Evolutionary conservation across 1,140 invertebrate species (phyloP).

Genomic region (Cyrtorhinus lividipennis): DNA sequence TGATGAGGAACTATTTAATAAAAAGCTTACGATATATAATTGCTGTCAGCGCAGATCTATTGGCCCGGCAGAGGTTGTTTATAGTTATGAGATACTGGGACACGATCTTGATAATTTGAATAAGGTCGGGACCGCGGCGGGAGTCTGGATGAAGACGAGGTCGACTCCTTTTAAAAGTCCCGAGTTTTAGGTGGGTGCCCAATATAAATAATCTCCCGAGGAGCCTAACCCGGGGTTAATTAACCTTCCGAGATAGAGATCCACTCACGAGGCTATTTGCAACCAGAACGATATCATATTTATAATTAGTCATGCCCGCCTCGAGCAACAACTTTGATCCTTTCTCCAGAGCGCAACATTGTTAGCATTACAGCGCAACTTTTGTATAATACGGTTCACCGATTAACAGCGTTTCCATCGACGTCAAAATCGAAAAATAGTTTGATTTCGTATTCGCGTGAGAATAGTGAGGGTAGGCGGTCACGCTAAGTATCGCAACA

Average conservation of each 20-base stretch:
- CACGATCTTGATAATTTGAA: constrained; percentile 10
- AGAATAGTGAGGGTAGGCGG: too few relatives aligned
- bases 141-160: background rate
- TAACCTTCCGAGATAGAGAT: constrained; percentile 4
- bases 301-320: constrained; percentile 7
- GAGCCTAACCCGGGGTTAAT: background rate
- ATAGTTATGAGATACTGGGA: constrained; percentile 6
- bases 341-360: background rate
- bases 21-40: background rate
- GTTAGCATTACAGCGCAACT: too few relatives aligned
- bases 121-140: background rate
- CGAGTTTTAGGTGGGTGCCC: background rate
- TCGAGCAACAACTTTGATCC: background rate
- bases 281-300: constrained; percentile 8
- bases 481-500: too few relatives aligned
- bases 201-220: constrained; percentile 4
- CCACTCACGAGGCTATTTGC: constrained; percentile 9
- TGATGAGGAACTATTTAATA: background rate
- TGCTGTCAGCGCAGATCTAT: constrained; percentile 9
- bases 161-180: background rate
- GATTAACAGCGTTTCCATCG: too few relatives aligned
- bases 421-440: too few relatives aligned
- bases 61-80: background rate
- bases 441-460: too few relatives aligned
- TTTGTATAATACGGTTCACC: too few relatives aligned